Evolutionary conservation across 2,888 invertebrate genomes (phyloP), one percentile per base, ranked within the genome.

Genomic region (Celastrina argiolus): DNA sequence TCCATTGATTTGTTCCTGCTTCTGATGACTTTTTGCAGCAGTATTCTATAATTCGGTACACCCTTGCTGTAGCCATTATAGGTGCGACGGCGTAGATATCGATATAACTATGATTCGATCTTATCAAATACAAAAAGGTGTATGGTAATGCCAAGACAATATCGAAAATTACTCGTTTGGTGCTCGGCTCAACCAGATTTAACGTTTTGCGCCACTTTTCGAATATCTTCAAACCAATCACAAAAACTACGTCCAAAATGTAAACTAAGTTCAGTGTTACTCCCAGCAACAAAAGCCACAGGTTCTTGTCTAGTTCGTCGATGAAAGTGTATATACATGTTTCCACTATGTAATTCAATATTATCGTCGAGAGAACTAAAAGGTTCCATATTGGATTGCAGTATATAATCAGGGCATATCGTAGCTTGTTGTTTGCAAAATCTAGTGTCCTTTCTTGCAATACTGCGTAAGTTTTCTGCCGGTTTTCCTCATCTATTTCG

Each of bases 1-100:
- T 85, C 87, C 90, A 90, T 74, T 90, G 91, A 74, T 90, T 90
- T 66, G 87, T 86, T 26, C 91, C 90, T 36, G 90, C 88, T 80
- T 85, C 83, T 12, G 86, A 84, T n/a, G 86, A 84, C 78, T 83
- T 86, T 22, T 81, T 76, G 63, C 84, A 85, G 73, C 89, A 87
- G 74, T 87, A 89, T 74, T 84, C 81, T 63, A 88, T 73, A 59
- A 92, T 83, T 73, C 89, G 84, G 65, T 88, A 88, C 0, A 87
- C 80, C 51, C 92, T 82, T 65, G 87, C 71, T 2, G 84, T 81
- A 7, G 89, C 85, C 58, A 85, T 77, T 41, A 89, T 66, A 28
- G 92, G 89, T 42, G 85, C 84, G 69, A 89, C 81, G 1, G 80
- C 78, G 67, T 87, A 78, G 64, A 82, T 78, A 74, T 85, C 81